Conservation (phyloP, 2,888 invertebrate genomes). For the Scaptomyza reducta region DNA sequence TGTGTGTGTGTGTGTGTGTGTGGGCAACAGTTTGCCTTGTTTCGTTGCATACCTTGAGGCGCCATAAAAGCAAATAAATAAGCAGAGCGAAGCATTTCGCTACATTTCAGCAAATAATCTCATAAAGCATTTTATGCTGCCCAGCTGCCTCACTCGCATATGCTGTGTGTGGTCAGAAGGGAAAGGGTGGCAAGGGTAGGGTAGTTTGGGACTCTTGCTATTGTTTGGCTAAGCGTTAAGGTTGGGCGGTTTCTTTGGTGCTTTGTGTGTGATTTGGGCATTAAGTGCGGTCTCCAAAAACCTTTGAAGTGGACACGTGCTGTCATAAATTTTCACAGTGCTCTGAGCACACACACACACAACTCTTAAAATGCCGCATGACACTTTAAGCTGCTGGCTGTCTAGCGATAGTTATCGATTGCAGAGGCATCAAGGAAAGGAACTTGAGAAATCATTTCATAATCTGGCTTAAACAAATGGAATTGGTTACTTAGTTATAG, state of each 20-base stretch:
- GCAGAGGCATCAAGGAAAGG: too few relatives aligned
- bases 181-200: too few relatives aligned
- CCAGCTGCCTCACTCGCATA: conserved; percentile 73
- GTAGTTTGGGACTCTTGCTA: conserved; percentile 29
- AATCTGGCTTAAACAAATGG: neutral
- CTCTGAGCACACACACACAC: conserved; percentile 30
- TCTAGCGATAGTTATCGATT: conserved; percentile 22
- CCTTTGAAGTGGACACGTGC: conserved; percentile 70
- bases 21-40: conserved; percentile 45
- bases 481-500: too few relatives aligned
- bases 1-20: neutral
- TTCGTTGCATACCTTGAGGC: conserved; percentile 66
- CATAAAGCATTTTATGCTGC: conserved; percentile 77
- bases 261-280: conserved; percentile 32
- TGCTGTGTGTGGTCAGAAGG: conserved; percentile 47
- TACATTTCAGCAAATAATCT: conserved; percentile 79
- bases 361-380: conserved; percentile 12
- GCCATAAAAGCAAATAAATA: conserved; percentile 76
- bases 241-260: conserved; percentile 23
- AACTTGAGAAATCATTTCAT: neutral
- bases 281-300: conserved; percentile 63
- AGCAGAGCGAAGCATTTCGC: conserved; percentile 60
- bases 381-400: conserved; percentile 18
- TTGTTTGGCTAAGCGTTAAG: conserved; percentile 79
- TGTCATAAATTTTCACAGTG: conserved; percentile 67